These are phyloP conservation scores for Plebejus argus DNA, from an alignment of 2,888 invertebrate genomes.

Conservation along the genomic window DNA sequence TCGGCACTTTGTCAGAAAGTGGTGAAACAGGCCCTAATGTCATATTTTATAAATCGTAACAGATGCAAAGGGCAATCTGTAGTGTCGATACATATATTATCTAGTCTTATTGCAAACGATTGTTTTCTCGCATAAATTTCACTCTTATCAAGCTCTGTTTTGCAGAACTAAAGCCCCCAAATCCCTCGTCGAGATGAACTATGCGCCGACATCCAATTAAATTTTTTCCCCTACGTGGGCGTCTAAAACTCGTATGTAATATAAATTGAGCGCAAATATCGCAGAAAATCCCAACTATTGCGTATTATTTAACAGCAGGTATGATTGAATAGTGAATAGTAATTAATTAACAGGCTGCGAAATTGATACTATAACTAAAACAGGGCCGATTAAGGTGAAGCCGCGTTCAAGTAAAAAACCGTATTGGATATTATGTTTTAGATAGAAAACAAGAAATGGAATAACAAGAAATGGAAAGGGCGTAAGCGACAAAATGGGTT, in stretches of 20 bases:
- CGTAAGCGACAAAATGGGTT: too few species aligned
- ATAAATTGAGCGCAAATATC: neutral
- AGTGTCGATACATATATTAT: neutral
- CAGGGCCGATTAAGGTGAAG: neutral
- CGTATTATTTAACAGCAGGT: neutral
- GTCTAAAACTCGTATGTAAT: neutral
- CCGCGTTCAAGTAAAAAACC: too few species aligned
- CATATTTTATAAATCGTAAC: too few species aligned
- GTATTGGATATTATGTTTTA: too few species aligned
- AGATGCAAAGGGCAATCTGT: neutral
- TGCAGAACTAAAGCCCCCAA: neutral
- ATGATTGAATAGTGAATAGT: neutral
- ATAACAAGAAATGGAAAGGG: too few species aligned
- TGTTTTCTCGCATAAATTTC: conserved; percentile 2
- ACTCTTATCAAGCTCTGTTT: conserved; percentile 11
- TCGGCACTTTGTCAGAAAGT: too few species aligned
- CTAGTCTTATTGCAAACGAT: neutral
- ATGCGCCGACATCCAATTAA: neutral
- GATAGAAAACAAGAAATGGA: too few species aligned
- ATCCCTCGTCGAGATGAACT: neutral
- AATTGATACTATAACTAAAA: conserved; percentile 9
- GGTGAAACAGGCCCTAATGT: too few species aligned
- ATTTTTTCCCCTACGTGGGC: neutral
- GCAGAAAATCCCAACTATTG: neutral
- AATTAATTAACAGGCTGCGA: neutral